These are phyloP conservation scores for Ophion ventricosus DNA, from an alignment of 2,888 invertebrate genomes.

Conservation along the genomic window DNA sequence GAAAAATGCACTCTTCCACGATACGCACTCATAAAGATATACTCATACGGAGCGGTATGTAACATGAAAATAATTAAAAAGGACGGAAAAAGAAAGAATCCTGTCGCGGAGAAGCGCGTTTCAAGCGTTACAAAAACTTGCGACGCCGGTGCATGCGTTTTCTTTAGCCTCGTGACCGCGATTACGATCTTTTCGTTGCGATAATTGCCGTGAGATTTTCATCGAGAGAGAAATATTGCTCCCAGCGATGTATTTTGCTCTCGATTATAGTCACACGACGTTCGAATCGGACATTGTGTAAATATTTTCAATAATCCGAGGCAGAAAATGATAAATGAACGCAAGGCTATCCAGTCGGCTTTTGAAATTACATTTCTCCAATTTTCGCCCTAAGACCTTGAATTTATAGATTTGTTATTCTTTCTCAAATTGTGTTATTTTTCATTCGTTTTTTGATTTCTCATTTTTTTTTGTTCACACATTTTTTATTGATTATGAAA, in stretches of 20 bases:
- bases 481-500: background rate
- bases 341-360: background rate
- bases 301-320: background rate
- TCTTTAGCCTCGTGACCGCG: conserved; percentile 28
- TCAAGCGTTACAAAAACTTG: conserved; percentile 34
- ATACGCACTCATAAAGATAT: conserved; percentile 2
- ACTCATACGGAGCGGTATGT: background rate
- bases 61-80: conserved; percentile 22
- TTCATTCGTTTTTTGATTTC: background rate
- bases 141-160: background rate
- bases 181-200: conserved; percentile 12
- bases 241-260: conserved; percentile 14
- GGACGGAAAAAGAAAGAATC: conserved; percentile 18
- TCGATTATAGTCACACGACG: conserved; percentile 18
- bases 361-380: background rate
- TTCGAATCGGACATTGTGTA: conserved; percentile 7
- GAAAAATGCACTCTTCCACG: background rate
- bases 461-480: background rate
- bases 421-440: background rate
- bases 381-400: background rate
- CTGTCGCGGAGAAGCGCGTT: conserved; percentile 23
- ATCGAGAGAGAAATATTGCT: conserved; percentile 29
- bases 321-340: background rate
- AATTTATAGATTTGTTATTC: background rate
- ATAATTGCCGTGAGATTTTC: conserved; percentile 57